phyloP scores from a whole-genome alignment of 53 echinoderm and acorn worm species.

The Luidia sarsii region DNA sequence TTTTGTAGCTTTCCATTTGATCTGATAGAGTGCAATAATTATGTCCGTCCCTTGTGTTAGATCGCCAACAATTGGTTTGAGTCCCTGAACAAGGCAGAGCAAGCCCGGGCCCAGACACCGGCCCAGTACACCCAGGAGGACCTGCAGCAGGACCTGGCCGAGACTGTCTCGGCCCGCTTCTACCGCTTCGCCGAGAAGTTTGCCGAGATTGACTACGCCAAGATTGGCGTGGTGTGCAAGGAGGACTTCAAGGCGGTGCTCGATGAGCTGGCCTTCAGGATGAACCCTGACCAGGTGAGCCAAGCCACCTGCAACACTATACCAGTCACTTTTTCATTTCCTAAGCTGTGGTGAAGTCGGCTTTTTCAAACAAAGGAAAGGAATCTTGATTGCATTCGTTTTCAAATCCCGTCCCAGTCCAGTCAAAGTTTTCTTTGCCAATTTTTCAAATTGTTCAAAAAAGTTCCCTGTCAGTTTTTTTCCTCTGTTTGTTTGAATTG shows the following conservation, averaged over 20 bases:
- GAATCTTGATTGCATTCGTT: no score
- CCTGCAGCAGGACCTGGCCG: constrained; percentile 62
- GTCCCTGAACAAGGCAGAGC: constrained; percentile 77
- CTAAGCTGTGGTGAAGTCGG: no score
- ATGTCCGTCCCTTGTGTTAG: constrained; percentile 46
- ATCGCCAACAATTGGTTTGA: constrained; percentile 95
- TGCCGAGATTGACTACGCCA: constrained; percentile 87
- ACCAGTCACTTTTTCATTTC: neutral
- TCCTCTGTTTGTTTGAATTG: no score
- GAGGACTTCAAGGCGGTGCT: constrained; percentile 85
- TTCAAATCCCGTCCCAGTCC: no score
- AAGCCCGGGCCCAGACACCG: constrained; percentile 28
- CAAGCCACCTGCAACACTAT: no score
- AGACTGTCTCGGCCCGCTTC: constrained; percentile 67
- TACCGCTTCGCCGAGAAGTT: constrained; percentile 78
- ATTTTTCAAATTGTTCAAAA: no score
- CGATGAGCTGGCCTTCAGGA: constrained; percentile 76
- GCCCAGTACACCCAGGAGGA: constrained; percentile 66
- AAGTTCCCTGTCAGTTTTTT: no score
- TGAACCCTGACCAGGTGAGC: constrained; percentile 80
- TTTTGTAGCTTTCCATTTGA: no score
- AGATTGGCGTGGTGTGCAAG: constrained; percentile 84
- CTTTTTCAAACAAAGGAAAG: no score
- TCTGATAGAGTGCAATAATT: no score
- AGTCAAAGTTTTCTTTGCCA: no score